phyloP scores from a whole-genome alignment of 64 coral and sea anemone species.

The Orbicella faveolata region DNA sequence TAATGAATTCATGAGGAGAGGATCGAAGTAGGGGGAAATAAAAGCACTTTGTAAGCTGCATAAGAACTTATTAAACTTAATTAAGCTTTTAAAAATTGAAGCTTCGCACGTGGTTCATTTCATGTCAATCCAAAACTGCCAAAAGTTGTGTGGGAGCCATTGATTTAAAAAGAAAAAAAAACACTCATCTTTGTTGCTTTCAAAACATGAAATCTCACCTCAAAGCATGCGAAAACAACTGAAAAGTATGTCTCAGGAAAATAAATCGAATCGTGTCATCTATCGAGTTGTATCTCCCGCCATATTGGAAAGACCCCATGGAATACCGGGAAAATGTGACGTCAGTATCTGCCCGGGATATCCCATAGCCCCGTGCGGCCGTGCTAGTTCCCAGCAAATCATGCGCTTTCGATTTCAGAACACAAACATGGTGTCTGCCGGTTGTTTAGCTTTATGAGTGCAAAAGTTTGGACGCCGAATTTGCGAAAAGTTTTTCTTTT shows the following conservation, averaged over 20 bases:
- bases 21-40: no score
- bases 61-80: no score
- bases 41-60: no score
- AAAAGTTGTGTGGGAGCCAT: no score
- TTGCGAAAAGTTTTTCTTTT: conserved; percentile 46
- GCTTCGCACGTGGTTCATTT: no score
- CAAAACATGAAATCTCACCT: neutral
- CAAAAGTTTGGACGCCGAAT: conserved; percentile 47
- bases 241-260: neutral
- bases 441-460: conserved; percentile 33
- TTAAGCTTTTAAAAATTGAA: no score
- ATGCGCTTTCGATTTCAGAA: conserved; percentile 40
- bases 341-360: neutral
- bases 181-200: no score
- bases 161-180: no score
- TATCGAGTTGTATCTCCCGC: conserved; percentile 8
- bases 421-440: conserved; percentile 44
- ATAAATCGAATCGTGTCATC: neutral
- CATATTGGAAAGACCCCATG: neutral
- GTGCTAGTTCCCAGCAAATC: conserved; percentile 39
- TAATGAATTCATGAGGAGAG: no score
- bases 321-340: neutral
- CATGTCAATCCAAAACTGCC: no score
- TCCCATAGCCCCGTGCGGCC: conserved; percentile 1
- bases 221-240: neutral